These are phyloP conservation scores for Lutjanus argentimaculatus DNA, from an alignment of 2,797 vertebrate genomes.

Conservation along the genomic window DNA sequence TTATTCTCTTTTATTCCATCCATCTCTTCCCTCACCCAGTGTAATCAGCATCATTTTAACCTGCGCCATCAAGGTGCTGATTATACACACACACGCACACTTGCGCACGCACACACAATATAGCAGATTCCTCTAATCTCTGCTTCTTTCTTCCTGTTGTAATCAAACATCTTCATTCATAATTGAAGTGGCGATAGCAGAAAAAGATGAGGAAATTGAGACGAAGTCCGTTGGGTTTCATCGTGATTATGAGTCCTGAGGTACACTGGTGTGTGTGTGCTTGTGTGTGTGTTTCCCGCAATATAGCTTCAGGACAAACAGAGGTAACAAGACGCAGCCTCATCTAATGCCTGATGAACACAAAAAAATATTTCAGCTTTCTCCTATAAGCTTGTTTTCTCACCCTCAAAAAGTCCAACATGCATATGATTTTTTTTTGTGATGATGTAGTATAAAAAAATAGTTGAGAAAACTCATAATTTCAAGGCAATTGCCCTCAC, in stretches of 20 bases:
- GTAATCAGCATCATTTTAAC: constrained; percentile 69
- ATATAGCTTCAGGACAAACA: constrained; percentile 13
- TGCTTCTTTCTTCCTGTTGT: constrained; percentile 68
- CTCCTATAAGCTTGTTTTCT: constrained; percentile 44
- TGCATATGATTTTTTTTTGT: constrained; percentile 12
- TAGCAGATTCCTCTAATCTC: constrained; percentile 56
- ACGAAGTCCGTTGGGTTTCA: constrained; percentile 52
- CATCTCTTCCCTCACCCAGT: constrained; percentile 52
- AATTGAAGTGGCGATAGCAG: constrained; percentile 73
- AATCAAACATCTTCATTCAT: constrained; percentile 75
- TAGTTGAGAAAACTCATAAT: too few relatives aligned
- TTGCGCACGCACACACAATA: constrained; percentile 26
- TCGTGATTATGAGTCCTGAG: constrained; percentile 40
- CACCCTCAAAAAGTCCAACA: neutral
- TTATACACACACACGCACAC: constrained; percentile 41
- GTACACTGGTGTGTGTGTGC: constrained; percentile 1
- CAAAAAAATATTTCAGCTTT: constrained; percentile 24
- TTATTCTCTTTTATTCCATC: constrained; percentile 47
- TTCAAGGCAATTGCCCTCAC: too few relatives aligned
- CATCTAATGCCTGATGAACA: constrained; percentile 42
- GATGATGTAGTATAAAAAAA: constrained; percentile 13
- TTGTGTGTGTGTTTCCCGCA: constrained; percentile 5
- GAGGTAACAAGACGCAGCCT: constrained; percentile 35
- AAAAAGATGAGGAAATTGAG: constrained; percentile 66
- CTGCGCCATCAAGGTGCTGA: constrained; percentile 66